A percentile compares a stretch with the other conserved stretches of the same genome.
Evolutionary conservation across 2,113 vertebrate species (phyloP).

Genomic region (Microtus pennsylvanicus): DNA sequence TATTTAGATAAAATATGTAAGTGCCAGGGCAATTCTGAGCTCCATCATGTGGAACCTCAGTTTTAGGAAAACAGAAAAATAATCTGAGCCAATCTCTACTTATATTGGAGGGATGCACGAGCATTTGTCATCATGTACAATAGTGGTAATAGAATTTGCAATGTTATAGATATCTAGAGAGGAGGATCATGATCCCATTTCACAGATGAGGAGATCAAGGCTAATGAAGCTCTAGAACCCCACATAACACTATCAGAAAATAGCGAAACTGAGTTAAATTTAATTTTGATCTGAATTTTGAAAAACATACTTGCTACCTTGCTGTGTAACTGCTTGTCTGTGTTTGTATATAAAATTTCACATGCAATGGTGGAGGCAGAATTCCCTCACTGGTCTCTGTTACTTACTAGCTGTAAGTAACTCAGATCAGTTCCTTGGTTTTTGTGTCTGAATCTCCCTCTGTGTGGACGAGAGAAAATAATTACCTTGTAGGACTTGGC

Average conservation of each 20-base stretch:
- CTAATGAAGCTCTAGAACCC: not conserved
- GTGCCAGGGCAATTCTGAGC: not conserved
- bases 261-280: not conserved
- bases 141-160: not conserved
- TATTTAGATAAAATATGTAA: not conserved
- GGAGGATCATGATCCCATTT: not conserved
- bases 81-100: not conserved
- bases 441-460: not conserved
- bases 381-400: not conserved
- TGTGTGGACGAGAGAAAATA: conserved; percentile 1
- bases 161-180: not conserved
- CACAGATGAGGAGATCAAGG: not conserved
- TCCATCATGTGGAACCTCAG: not conserved
- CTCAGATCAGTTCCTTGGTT: not conserved
- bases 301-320: not conserved
- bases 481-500: not conserved
- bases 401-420: not conserved
- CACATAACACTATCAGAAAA: not conserved
- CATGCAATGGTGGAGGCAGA: not conserved
- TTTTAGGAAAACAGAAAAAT: not conserved
- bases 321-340: not conserved
- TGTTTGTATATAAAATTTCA: not conserved
- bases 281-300: not conserved
- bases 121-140: not conserved
- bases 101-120: not conserved